Percentiles rank a stretch among this genome's conserved stretches.
phyloP scores from a whole-genome alignment of 2,113 vertebrate genomes.

The Tragelaphus strepsiceros region DNA sequence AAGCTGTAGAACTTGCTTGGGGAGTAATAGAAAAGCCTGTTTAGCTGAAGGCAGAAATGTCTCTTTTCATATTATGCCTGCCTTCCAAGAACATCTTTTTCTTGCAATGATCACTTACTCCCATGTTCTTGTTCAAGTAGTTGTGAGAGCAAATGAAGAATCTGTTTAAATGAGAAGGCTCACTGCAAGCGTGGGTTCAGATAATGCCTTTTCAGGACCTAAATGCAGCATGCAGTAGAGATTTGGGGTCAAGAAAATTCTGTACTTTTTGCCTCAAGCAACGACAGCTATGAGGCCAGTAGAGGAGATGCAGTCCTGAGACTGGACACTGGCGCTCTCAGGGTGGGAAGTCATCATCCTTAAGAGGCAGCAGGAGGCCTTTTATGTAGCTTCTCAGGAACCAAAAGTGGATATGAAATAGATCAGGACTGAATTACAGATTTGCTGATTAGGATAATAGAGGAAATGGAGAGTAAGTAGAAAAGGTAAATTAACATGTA shows the following conservation, averaged over 20 bases:
- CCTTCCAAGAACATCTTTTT: not conserved
- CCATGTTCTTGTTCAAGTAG: not conserved
- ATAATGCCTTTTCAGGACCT: not conserved
- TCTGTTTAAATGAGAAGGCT: not conserved
- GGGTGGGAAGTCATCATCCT: not conserved
- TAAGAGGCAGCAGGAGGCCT: not conserved
- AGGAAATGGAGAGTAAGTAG: not conserved
- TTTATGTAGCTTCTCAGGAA: not conserved
- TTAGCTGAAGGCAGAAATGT: not conserved
- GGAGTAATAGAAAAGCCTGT: not conserved
- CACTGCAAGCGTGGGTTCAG: not conserved
- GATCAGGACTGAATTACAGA: not conserved
- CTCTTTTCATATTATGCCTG: not conserved
- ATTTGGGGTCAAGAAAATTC: not conserved
- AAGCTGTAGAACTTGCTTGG: not conserved
- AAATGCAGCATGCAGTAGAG: not conserved
- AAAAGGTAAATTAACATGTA: not conserved
- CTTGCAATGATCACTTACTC: not conserved
- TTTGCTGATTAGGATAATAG: not conserved
- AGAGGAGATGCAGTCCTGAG: not conserved
- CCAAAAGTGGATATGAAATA: not conserved
- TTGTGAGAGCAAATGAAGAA: not conserved
- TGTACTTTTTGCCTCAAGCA: not conserved
- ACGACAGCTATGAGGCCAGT: not conserved
- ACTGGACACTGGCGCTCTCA: not conserved